phyloP scores from a whole-genome alignment of 2,113 vertebrate genomes.

The Ceyx margarethae region DNA sequence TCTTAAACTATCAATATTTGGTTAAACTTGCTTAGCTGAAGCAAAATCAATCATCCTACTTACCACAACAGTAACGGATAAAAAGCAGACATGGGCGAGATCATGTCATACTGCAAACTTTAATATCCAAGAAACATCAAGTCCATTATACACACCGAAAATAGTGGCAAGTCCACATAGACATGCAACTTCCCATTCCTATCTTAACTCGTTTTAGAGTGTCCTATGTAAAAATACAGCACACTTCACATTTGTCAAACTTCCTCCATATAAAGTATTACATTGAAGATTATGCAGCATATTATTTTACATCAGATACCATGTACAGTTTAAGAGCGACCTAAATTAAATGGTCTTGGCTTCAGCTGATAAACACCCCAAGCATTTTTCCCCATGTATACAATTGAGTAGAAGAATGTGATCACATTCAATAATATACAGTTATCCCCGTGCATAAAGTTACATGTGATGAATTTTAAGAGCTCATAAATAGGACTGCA shows the following conservation, averaged over 20 bases:
- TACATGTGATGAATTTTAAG: neutral
- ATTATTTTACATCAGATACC: conserved; percentile 25
- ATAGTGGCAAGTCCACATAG: neutral
- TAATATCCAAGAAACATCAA: conserved; percentile 35
- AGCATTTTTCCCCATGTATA: neutral
- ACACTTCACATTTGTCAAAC: neutral
- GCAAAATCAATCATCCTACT: too few relatives aligned
- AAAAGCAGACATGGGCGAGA: rapidly evolving
- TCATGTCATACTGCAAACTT: neutral
- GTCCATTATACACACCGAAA: conserved; percentile 10
- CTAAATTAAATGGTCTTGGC: neutral
- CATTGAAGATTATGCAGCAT: conserved; percentile 16
- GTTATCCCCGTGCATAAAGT: neutral
- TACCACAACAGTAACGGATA: too few relatives aligned
- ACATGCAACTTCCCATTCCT: neutral
- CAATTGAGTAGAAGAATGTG: neutral
- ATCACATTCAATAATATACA: neutral
- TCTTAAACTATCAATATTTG: too few relatives aligned
- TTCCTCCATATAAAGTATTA: neutral
- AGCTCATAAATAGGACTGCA: neutral
- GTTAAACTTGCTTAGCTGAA: too few relatives aligned
- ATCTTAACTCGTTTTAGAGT: neutral
- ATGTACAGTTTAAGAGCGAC: neutral
- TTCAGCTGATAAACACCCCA: neutral
- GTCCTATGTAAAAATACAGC: neutral